Percentiles rank a stretch among this genome's conserved stretches.
Evolutionary conservation across 2,113 vertebrate species (phyloP).

Genomic region (Peromyscus maniculatus): DNA sequence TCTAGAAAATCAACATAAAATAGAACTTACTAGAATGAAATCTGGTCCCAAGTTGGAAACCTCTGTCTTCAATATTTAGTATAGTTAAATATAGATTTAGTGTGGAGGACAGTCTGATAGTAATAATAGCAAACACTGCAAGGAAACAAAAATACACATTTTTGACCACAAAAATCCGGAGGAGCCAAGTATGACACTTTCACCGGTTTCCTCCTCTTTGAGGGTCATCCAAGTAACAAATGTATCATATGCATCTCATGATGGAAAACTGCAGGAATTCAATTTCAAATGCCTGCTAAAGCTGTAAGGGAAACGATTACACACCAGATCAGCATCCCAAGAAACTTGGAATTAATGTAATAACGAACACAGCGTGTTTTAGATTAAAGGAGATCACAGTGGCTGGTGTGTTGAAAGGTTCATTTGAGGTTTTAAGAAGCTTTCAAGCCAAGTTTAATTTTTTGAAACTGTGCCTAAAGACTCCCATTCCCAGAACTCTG

Average conservation of each 20-base stretch:
- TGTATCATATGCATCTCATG: constrained; percentile 10
- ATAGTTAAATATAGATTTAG: constrained; percentile 60
- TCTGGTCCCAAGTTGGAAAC: constrained; percentile 10
- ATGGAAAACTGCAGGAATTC: constrained; percentile 63
- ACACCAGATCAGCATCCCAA: constrained; percentile 62
- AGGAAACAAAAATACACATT: constrained; percentile 56
- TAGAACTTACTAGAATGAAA: constrained; percentile 1
- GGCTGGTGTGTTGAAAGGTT: constrained; percentile 60
- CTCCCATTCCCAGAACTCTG: constrained; percentile 60
- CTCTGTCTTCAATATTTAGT: constrained; percentile 43
- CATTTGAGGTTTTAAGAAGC: constrained; percentile 79
- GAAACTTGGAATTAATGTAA: constrained; percentile 65
- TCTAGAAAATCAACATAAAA: constrained; percentile 43
- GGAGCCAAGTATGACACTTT: constrained; percentile 65
- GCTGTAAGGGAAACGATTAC: background rate
- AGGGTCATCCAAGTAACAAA: constrained; percentile 67
- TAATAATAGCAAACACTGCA: constrained; percentile 28
- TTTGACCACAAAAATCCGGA: constrained; percentile 71
- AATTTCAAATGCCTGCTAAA: constrained; percentile 51
- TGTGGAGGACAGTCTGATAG: background rate
- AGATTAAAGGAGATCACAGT: constrained; percentile 72
- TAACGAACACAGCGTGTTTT: constrained; percentile 69
- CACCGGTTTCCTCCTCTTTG: constrained; percentile 74
- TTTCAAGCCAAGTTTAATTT: constrained; percentile 61
- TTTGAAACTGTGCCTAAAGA: constrained; percentile 77